Evolutionary conservation across 2,113 vertebrate genomes (phyloP), one percentile per base, ranked within the genome.

Genomic region (Cardinalis cardinalis): DNA sequence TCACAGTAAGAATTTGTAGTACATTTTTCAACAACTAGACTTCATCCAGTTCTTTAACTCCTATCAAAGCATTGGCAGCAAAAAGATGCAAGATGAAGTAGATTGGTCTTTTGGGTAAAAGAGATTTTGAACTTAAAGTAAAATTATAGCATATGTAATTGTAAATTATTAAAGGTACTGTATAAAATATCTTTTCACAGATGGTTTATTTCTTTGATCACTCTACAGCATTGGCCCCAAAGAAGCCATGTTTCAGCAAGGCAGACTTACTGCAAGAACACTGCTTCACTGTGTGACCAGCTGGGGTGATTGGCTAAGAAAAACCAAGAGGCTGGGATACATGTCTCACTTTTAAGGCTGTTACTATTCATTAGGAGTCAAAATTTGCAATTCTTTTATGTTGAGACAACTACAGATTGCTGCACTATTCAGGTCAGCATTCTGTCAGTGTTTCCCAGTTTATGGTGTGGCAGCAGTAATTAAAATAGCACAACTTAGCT

Each of bases 251-350:
- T 61, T 85, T 52, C 74, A 75, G 19, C 29, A 69, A 44, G 31
- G 46, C 55, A 85, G 34, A 49, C 28, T 31, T 48, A 19, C 14
- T 70, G 49, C 58, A 93, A 51, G 75, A 89, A 25, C 40, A 77
- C 15, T 26, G 36, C 41, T 84, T 70, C 40, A 20, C 7, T 64
- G 11, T 36, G 41, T 32, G 49, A 64, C 53, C 34, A 56, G 20
- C 0, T 0, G 0, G 8, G 23, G 21, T 12, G 6, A 64, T 0
- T 18, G 43, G 18, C 16, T 44, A 75, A 28, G 0, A 71, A 61
- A 84, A 75, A 48, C 18, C n/a, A 74, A 53, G n/a, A 65, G 26
- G 49, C 29, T 38, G 6, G 1, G 29, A 40, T 31, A 48, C 0
- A 1, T 2, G 23, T 51, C 24, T 88, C 58, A 15, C 38, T 92